Base-by-base conservation (phyloP, 2,797 vertebrate genomes). In the Thaleichthys pacificus region DNA sequence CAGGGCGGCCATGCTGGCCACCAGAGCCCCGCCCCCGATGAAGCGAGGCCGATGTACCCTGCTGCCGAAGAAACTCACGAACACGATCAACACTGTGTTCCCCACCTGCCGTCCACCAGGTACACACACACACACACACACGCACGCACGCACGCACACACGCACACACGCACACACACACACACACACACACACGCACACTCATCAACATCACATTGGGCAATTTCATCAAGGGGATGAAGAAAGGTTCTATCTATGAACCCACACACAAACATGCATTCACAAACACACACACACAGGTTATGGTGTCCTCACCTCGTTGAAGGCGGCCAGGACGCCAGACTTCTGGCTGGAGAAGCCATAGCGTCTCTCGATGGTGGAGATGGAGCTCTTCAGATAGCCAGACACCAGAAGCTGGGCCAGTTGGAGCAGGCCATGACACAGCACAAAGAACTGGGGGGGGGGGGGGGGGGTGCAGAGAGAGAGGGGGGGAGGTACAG, bases 351-450 rank as follows among this genome's bases (percentile, higher is more conserved):
- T 99, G 87, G 96, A 93, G 38, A 99, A 88, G 32, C 97, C 97
- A 0, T 96, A 99, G n/a, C 97, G 94, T 65, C 84, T 93, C 91
- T 99, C 97, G 0, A 99, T 95, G 28, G 96, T 98, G 38, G 96
- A 95, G 81, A 98, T 95, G 86, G 96, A 96, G 77, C 97, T 96
- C 88, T 96, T 97, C 89, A 98, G 92, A 78, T 96, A 98, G 9
- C 96, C 94, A 0, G 97, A 98, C 26, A 96, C 94, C 89, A 98
- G 79, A 28, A 99, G 95, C 86, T 96, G 96, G 0, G 95, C 80
- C 70, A 99, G 88, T 84, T 98, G 96, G 74, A 99, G 94, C 32
- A 97, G 69, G 30, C 96, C 94, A 4, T 99, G 97, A 76, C 97
- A 98, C 4, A 96, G 69, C 1, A 99, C 92, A 0, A 98, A 99